Evolutionary conservation across 1,140 invertebrate species (phyloP).

Genomic region (Philopotamus ludificatus): DNA sequence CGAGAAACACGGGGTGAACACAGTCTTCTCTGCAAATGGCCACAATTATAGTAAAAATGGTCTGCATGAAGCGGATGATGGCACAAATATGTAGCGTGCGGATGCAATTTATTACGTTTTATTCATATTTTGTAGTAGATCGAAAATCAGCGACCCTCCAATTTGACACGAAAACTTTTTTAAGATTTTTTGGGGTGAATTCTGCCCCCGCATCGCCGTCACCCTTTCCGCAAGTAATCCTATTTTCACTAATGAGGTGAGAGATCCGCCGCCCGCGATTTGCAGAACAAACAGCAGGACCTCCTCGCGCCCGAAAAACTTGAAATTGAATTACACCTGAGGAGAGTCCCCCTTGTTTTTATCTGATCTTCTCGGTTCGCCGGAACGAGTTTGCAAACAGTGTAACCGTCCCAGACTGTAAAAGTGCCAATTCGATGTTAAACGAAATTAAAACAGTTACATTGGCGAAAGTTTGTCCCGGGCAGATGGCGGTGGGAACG

Average conservation of each 20-base stretch:
- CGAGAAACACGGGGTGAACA: conserved; percentile 3
- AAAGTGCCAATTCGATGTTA: conserved; percentile 36
- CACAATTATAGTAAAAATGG: not conserved
- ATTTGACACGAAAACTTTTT: too few species aligned
- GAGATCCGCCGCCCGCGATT: conserved; percentile 29
- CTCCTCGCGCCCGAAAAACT: conserved; percentile 37
- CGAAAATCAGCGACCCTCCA: too few species aligned
- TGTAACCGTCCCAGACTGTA: conserved; percentile 24
- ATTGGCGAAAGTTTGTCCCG: conserved; percentile 26
- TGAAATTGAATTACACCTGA: conserved; percentile 41
- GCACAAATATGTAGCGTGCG: too few species aligned
- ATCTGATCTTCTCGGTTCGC: conserved; percentile 15
- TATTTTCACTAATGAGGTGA: conserved; percentile 38
- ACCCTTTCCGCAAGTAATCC: conserved; percentile 28
- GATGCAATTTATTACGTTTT: too few species aligned
- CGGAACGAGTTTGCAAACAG: not conserved
- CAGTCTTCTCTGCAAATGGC: not conserved
- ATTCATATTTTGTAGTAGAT: too few species aligned
- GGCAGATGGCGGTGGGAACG: not conserved
- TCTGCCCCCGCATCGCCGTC: too few species aligned
- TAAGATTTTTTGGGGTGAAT: too few species aligned
- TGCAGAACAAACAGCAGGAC: conserved; percentile 34
- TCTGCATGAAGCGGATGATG: too few species aligned
- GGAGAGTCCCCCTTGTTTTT: conserved; percentile 28
- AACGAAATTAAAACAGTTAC: conserved; percentile 40